Percentiles rank a stretch among this genome's conserved stretches.
These are phyloP conservation scores for Nesidiocoris tenuis DNA, from an alignment of 2,888 invertebrate genomes.

Conservation along the genomic window DNA sequence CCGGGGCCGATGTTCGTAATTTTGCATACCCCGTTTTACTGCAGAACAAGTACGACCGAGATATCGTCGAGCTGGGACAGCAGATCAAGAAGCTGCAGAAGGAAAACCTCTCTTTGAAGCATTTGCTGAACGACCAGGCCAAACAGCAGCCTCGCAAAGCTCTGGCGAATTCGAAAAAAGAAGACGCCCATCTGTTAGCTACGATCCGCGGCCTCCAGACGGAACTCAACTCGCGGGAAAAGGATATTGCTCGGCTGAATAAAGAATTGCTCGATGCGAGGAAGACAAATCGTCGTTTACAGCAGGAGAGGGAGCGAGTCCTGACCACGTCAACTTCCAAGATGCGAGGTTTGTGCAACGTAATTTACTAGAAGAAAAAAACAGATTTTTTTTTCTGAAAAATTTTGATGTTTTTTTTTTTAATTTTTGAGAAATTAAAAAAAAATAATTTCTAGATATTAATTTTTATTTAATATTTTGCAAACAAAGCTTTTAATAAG, in stretches of 20 bases:
- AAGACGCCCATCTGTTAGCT: conserved; percentile 72
- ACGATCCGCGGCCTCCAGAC: conserved; percentile 76
- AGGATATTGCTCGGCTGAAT: conserved; percentile 68
- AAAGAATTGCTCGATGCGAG: conserved; percentile 74
- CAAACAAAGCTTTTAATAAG: no score
- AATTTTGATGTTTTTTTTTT: no score
- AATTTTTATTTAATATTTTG: no score
- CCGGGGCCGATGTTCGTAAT: neutral
- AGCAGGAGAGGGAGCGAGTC: conserved; percentile 67
- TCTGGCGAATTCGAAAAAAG: conserved; percentile 58
- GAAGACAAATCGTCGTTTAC: conserved; percentile 72
- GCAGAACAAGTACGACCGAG: conserved; percentile 51
- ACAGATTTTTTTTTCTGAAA: no score
- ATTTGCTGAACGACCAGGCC: conserved; percentile 51
- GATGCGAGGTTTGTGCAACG: no score
- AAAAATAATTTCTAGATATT: no score
- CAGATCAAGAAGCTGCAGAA: conserved; percentile 51
- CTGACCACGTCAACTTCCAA: conserved; percentile 44
- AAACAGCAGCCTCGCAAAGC: conserved; percentile 52
- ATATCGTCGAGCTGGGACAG: conserved; percentile 49
- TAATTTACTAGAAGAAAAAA: no score
- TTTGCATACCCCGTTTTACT: neutral
- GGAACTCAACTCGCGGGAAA: conserved; percentile 72
- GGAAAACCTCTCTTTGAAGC: conserved; percentile 51
- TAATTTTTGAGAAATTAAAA: no score